Evolutionary conservation across 2,797 vertebrate genomes (phyloP), one percentile per base, ranked within the genome.

Genomic region (Smutsia gigantea): DNA sequence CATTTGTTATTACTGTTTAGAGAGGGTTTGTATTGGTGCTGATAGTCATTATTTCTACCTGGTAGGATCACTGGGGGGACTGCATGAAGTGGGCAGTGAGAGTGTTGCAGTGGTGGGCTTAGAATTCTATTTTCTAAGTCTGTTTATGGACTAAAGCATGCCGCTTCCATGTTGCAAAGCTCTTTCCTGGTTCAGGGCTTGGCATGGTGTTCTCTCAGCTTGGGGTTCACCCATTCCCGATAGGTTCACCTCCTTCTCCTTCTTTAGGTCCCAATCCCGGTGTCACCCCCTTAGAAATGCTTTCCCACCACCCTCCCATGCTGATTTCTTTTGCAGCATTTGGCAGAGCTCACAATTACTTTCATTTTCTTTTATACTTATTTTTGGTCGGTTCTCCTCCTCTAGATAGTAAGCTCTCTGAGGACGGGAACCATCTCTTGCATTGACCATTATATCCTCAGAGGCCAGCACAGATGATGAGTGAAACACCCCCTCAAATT

Each of bases 351-450:
- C 61, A 11, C 49, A 57, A 12, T 61, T 34, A 49, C 64, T 92
- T 75, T 55, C 7, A 8, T 34, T 85, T 78, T 66, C 31, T 83
- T 78, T 63, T 71, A 29, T 25, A 71, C 46, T 82, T 79, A 11
- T 7, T 23, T 83, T 77, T 77, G 82, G 10, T 53, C 46, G 72
- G 46, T 87, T 90, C 94, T 72, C 74, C 21, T 83, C 46, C 27
- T 4, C 17, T 72, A 49, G 64, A 34, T 7, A 68, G 64, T 42
- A 71, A 90, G 37, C 5, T 90, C 63, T 68, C 39, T 27, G 57
- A 51, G 61, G 55, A 51, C 14, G 15, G 19, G 8, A 87, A 51
- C 55, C 46, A 19, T 14, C 57, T 63, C 74, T 66, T 29, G 34
- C 66, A 55, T 90, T 85, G 29, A 15, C 23, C 15, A 27, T 34